phyloP scores from a whole-genome alignment of 2,888 invertebrate species.

The Acleris sparsana region DNA sequence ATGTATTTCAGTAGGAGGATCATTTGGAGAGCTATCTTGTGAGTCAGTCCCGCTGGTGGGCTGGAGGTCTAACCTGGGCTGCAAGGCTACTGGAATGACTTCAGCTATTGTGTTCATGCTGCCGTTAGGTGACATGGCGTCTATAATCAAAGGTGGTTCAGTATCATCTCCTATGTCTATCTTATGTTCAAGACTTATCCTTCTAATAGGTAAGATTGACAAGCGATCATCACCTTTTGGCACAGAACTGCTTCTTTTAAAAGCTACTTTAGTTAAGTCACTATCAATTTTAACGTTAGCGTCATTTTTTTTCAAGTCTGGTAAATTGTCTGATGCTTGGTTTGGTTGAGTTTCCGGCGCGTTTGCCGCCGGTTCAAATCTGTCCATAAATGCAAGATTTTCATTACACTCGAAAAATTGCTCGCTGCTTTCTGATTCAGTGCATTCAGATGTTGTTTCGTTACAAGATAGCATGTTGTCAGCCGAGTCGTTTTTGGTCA shows the following conservation, averaged over 20 bases:
- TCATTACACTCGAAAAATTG: conserved; percentile 79
- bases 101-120: conserved; percentile 79
- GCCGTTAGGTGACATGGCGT: conserved; percentile 71
- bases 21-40: conserved; percentile 72
- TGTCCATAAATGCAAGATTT: conserved; percentile 62
- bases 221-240: conserved; percentile 72
- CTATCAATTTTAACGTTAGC: conserved; percentile 61
- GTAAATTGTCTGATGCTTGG: conserved; percentile 60
- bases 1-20: conserved; percentile 77
- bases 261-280: conserved; percentile 72
- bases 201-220: conserved; percentile 59
- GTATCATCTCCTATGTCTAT: conserved; percentile 79
- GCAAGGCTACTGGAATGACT: conserved; percentile 72
- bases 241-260: conserved; percentile 73
- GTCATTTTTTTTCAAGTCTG: conserved; percentile 60
- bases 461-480: conserved; percentile 80
- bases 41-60: conserved; percentile 66
- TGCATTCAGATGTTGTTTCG: conserved; percentile 80
- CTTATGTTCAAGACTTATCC: conserved; percentile 78
- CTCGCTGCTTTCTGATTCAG: conserved; percentile 80
- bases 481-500: conserved; percentile 76
- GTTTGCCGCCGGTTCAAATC: conserved; percentile 58
- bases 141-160: conserved; percentile 78
- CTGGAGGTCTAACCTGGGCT: conserved; percentile 67
- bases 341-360: conserved; percentile 58